These are phyloP conservation scores for Cryptoblepharus egeriae DNA, from an alignment of 2,797 vertebrate genomes.

Conservation along the genomic window DNA sequence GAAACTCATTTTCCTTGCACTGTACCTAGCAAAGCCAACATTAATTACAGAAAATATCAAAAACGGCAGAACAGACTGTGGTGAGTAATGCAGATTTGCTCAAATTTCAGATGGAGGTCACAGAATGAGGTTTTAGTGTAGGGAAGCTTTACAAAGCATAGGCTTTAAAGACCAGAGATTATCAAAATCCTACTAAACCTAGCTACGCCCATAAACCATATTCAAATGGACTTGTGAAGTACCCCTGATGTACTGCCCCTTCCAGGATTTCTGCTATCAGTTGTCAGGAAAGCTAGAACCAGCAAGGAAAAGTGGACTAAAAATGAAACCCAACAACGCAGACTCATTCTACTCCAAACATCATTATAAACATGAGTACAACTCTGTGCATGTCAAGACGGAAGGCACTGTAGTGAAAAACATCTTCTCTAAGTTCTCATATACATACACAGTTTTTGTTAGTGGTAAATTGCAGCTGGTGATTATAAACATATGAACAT, in stretches of 20 bases:
- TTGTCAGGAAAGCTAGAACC: background rate
- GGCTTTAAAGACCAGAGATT: no score
- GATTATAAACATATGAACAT: no score
- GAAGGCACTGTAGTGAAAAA: no score
- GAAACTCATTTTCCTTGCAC: background rate
- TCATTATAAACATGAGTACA: background rate
- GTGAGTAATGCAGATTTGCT: background rate
- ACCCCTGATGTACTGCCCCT: background rate
- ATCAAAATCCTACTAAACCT: no score
- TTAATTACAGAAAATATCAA: background rate
- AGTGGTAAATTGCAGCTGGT: no score
- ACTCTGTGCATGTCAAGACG: background rate
- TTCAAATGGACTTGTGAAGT: no score
- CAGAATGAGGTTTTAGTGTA: no score
- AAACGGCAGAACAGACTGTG: background rate
- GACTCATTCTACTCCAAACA: background rate
- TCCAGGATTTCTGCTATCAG: background rate
- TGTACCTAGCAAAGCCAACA: background rate
- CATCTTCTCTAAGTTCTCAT: no score
- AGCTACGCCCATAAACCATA: no score
- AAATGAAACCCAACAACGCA: background rate
- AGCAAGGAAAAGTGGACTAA: background rate
- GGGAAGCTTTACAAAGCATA: no score
- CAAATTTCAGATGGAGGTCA: background rate
- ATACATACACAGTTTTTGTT: no score